Base-by-base conservation (phyloP, 2,888 invertebrate genomes). In the Arctia plantaginis region DNA sequence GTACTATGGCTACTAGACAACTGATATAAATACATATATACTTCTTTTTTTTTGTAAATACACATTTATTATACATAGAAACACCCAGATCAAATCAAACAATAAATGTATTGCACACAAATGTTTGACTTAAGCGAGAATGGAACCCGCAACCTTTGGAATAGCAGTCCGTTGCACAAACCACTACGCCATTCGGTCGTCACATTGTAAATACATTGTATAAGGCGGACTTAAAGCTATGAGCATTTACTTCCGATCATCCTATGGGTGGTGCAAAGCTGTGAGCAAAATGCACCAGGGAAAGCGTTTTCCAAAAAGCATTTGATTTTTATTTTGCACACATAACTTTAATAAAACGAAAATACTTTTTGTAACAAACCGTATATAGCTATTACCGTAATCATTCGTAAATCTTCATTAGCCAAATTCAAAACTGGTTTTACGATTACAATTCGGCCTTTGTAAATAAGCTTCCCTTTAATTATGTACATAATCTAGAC, bases 401-500 rank as follows among this genome's bases (percentile, higher is more conserved):
- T 62, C 4, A 15, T 62, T 30, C 62, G 18, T 62, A 30, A 30
- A 62, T 62, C 62, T 62, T 62, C 62, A 30, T 62, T 30, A 62
- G 18, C 18, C 30, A 30, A 62, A 62, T 8, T 30, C 30, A 6
- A 62, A 62, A 62, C 62, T 62, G 62, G 62, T 62, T 27, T 8
- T 30, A 30, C 15, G 18, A 62, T 30, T 62, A 62, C 62, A 18
- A 62, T 30, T 62, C 62, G 62, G 18, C 62, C 27, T 62, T 62
- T 62, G 62, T 18, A 51, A 55, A 69, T 35, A 55, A 18, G 69
- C 35, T n/a, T 23, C 69, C 39, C 55, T 69, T 55, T 69, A 69
- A 69, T 55, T 69, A 69, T 69, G 35, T 55, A 55, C 35, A 68
- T 47, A 47, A 67, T 35, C n/a, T n/a, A 51, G 35, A 55, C 69